phyloP scores from a whole-genome alignment of 2,888 invertebrate genomes.

The Eupithecia inturbata region DNA sequence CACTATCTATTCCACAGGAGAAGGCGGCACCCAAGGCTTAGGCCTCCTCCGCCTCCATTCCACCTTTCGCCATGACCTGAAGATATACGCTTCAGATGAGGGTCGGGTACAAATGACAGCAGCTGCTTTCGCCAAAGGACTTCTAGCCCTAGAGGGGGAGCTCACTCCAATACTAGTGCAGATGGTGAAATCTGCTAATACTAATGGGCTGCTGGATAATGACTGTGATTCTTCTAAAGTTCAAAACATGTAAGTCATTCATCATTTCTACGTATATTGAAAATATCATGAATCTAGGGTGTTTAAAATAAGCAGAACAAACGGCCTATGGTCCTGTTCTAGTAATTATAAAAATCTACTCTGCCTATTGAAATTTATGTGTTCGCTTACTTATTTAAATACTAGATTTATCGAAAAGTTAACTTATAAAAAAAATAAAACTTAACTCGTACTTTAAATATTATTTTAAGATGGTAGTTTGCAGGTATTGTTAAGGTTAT shows the following conservation, averaged over 20 bases:
- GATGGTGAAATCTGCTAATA: conserved; percentile 99
- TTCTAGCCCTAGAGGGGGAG: conserved; percentile 98
- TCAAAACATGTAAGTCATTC: conserved; percentile 95
- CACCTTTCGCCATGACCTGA: conserved; percentile 99
- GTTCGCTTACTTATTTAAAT: no score
- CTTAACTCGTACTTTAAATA: no score
- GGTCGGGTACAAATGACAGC: conserved; percentile 99
- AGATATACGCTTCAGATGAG: conserved; percentile 99
- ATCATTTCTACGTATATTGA: no score
- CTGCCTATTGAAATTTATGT: no score
- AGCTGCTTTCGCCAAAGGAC: conserved; percentile 99
- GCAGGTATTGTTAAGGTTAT: no score
- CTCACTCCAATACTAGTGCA: conserved; percentile 99
- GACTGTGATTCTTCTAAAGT: conserved; percentile 98
- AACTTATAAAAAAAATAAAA: no score
- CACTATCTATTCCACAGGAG: conserved; percentile 87
- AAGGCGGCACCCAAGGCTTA: conserved; percentile 96
- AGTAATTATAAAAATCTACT: no score
- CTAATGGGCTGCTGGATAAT: conserved; percentile 98
- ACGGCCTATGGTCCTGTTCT: no score
- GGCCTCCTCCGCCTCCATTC: conserved; percentile 97
- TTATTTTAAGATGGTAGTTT: no score
- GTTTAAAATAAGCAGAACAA: no score
- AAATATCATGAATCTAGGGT: no score
- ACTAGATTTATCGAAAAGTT: no score